Evolutionary conservation across 2,888 invertebrate species (phyloP), one percentile per base, ranked within the genome.

Genomic region (Eurytoma adleriae): DNA sequence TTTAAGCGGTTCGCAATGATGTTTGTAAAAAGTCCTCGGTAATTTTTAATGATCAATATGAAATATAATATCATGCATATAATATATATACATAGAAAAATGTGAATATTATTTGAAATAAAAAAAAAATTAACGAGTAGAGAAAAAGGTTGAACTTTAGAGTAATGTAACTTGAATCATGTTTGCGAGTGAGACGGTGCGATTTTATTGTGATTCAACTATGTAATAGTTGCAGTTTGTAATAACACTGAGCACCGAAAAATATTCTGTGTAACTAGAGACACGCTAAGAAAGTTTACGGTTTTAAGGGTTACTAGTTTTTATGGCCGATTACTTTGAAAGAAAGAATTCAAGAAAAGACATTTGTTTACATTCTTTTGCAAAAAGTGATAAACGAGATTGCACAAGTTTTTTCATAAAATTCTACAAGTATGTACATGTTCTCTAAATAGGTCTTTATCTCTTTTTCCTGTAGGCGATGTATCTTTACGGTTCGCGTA

Each of bases 41-140:
- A 86, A 87, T 88, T 89, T 89, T 87, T 89, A 89, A 86, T 86
- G 85, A 86, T 87, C 75, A 83, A 84, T 84, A 83, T 74, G 57
- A 85, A 85, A 84, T 83, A 85, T 83, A 83, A 83, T 75, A 84
- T 78, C 79, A 83, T 84, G 84, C 68, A 82, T 72, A 79, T 74
- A 83, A 84, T 73, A 81, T 81, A 82, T 80, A 84, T 79, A 83
- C 82, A 84, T 79, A 83, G 67, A 61, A 50, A 79, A 83, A 78
- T 83, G 83, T 83, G 81, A 81, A 81, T 81, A 83, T 79, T 77
- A 82, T 80, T 76, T 81, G 76, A 81, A 81, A 68, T 61, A 78
- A 75, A 74, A 56, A 20, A 57, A 64, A 77, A 80, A 76, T 54
- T 74, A 64, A 64, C 27, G 62, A 52, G 69, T 78, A 82, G 64